These are phyloP conservation scores for Drosophila pseudoobscura DNA, from an alignment of 1,140 invertebrate species.

Conservation along the genomic window DNA sequence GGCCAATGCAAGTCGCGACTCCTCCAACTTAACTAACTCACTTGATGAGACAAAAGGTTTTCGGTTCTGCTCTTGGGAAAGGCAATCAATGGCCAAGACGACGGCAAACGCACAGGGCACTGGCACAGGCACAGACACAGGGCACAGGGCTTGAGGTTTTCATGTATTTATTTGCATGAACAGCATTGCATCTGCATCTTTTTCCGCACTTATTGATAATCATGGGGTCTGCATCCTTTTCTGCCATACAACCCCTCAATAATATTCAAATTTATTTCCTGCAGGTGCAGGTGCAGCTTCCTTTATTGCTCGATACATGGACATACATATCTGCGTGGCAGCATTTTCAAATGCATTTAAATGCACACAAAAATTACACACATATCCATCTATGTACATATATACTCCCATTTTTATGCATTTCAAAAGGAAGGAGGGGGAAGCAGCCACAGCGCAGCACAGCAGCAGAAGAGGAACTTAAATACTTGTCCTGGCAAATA, in stretches of 20 bases:
- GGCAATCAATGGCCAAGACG: conserved; percentile 40
- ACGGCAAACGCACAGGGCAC: background rate
- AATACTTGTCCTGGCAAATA: conserved; percentile 72
- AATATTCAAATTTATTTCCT: conserved; percentile 27
- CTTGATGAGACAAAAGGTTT: conserved; percentile 50
- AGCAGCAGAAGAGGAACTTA: conserved; percentile 47
- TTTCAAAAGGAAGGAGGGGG: conserved; percentile 22
- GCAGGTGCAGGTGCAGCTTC: conserved; percentile 9
- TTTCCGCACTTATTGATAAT: conserved; percentile 17
- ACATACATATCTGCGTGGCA: conserved; percentile 24
- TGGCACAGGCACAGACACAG: background rate
- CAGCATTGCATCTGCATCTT: conserved; percentile 2
- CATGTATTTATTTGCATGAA: conserved; percentile 8
- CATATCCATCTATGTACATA: too few species aligned
- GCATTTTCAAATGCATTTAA: conserved; percentile 54
- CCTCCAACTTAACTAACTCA: conserved; percentile 51
- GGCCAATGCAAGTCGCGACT: conserved; percentile 37
- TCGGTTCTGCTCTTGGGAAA: conserved; percentile 33
- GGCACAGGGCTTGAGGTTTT: background rate
- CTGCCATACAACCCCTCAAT: conserved; percentile 9
- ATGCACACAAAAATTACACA: conserved; percentile 47
- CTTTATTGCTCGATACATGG: conserved; percentile 5
- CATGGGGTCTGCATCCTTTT: background rate
- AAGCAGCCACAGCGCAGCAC: conserved; percentile 7
- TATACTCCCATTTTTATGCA: conserved; percentile 21